Conservation (phyloP, 2,113 vertebrate species). For the Myxocyprinus asiaticus region DNA sequence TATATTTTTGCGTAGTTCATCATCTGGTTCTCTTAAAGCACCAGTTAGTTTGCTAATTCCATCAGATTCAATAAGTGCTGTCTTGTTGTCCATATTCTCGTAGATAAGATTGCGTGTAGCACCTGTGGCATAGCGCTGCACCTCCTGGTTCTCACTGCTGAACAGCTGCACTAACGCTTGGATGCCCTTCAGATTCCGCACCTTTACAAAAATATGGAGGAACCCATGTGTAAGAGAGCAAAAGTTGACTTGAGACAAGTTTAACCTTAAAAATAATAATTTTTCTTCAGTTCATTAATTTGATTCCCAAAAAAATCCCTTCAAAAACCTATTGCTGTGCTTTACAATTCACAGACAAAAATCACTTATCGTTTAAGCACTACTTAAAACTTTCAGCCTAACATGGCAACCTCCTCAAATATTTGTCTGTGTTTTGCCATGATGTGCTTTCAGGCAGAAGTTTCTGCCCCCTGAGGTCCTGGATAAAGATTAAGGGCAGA, state of each 20-base stretch:
- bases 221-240: too few relatives aligned
- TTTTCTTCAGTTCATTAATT: neutral
- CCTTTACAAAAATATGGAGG: conserved; percentile 66
- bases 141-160: conserved; percentile 88
- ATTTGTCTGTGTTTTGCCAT: conserved; percentile 33
- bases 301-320: neutral
- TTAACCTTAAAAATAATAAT: neutral
- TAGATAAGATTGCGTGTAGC: conserved; percentile 96
- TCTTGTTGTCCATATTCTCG: conserved; percentile 88
- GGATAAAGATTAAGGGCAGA: conserved; percentile 30
- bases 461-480: conserved; percentile 30
- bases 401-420: conserved; percentile 27
- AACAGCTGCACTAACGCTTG: conserved; percentile 88
- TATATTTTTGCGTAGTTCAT: conserved; percentile 92
- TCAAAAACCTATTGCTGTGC: neutral
- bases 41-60: conserved; percentile 84
- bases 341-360: neutral
- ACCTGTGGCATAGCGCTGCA: conserved; percentile 89
- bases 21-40: conserved; percentile 79
- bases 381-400: neutral
- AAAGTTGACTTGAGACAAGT: too few relatives aligned
- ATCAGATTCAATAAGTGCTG: conserved; percentile 83
- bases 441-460: conserved; percentile 37
- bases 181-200: conserved; percentile 85
- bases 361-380: neutral